Percentiles rank a stretch among this genome's conserved stretches.
Conservation (phyloP, 1,140 invertebrate species). For the Tenebrio molitor region DNA sequence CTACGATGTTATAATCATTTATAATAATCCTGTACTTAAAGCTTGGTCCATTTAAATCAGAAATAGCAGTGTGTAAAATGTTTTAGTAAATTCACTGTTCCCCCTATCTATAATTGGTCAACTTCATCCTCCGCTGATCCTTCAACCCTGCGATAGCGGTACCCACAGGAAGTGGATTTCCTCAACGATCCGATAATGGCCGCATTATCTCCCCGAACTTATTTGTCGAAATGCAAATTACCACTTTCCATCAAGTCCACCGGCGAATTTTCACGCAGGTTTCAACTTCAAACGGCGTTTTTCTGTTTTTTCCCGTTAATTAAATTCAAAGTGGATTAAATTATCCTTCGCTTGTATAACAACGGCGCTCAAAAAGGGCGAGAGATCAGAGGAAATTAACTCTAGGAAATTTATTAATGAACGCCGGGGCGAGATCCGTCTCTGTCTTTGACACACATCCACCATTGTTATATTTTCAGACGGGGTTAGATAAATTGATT, state of each 20-base stretch:
- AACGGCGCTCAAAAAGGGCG: neutral
- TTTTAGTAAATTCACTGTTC: too few relatives aligned
- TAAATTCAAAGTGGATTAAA: neutral
- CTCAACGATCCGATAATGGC: too few relatives aligned
- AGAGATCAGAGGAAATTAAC: too few relatives aligned
- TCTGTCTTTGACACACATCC: neutral
- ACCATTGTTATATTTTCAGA: neutral
- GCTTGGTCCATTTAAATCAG: too few relatives aligned
- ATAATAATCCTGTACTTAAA: too few relatives aligned
- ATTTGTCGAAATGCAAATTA: neutral
- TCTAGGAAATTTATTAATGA: neutral
- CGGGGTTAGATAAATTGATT: neutral
- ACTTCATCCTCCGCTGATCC: too few relatives aligned
- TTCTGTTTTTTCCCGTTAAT: neutral
- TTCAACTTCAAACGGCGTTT: neutral
- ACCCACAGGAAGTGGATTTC: too few relatives aligned
- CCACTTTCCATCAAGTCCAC: neutral
- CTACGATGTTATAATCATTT: too few relatives aligned
- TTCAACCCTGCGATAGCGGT: too few relatives aligned
- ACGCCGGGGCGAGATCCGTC: neutral
- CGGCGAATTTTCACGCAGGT: neutral
- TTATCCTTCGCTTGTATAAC: neutral
- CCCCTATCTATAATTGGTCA: too few relatives aligned
- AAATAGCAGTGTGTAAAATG: too few relatives aligned
- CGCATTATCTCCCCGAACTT: neutral